A percentile compares a stretch with the other conserved stretches of the same genome.
Conservation (phyloP, 92 coral and sea anemone genomes). For the Actinostola sp. region DNA sequence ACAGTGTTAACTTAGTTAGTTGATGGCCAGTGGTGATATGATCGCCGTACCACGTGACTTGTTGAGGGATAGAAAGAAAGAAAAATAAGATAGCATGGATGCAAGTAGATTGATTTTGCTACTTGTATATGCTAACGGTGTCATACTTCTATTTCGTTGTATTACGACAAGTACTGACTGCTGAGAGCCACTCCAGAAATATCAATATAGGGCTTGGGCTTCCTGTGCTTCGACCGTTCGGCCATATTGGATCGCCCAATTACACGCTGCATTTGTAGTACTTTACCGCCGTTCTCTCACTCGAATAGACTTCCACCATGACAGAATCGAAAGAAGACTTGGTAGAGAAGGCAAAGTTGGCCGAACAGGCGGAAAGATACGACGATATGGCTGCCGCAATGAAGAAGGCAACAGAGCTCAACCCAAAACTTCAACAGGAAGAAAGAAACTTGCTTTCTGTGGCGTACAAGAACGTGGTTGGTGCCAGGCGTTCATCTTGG, state of each 20-base stretch:
- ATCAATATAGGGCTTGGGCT: not conserved
- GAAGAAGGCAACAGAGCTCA: constrained; percentile 78
- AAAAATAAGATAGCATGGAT: no score
- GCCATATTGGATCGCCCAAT: constrained; percentile 47
- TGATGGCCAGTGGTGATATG: no score
- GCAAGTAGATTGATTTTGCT: no score
- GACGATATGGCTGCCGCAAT: constrained; percentile 97
- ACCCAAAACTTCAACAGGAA: constrained; percentile 68
- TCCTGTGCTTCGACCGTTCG: constrained; percentile 41
- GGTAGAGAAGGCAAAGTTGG: constrained; percentile 80
- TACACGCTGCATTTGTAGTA: constrained; percentile 32
- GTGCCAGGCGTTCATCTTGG: constrained; percentile 98
- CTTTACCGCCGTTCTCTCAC: constrained; percentile 26
- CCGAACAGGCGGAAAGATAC: constrained; percentile 98
- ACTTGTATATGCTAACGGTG: no score
- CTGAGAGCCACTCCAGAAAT: no score
- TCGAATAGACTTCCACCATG: constrained; percentile 38
- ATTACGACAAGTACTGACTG: no score
- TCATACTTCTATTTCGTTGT: no score
- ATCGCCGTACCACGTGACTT: no score
- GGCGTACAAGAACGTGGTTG: constrained; percentile 99
- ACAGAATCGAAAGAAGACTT: constrained; percentile 46
- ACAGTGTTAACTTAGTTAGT: no score
- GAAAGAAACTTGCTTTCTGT: constrained; percentile 98
- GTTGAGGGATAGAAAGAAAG: no score